These are phyloP conservation scores for Drosophila kikkawai DNA, from an alignment of 1,140 invertebrate species.

Conservation along the genomic window DNA sequence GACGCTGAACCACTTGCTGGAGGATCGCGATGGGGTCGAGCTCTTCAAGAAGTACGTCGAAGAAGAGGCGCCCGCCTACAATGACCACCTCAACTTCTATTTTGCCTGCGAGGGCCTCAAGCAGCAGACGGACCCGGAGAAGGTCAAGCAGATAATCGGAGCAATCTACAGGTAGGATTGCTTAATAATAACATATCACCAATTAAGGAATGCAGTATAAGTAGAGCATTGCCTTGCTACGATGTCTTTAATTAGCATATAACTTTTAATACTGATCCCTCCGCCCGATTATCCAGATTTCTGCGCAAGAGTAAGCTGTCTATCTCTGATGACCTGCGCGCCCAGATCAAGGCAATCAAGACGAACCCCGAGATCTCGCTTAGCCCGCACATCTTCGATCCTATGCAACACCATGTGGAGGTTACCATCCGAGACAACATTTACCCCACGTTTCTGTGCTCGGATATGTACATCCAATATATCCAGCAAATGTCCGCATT, in stretches of 20 bases:
- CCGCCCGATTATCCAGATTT: slow-evolving; percentile 86
- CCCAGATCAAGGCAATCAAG: slow-evolving; percentile 88
- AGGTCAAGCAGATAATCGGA: slow-evolving; percentile 91
- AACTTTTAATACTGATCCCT: neutral
- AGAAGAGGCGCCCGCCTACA: slow-evolving; percentile 91
- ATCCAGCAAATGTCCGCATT: slow-evolving; percentile 87
- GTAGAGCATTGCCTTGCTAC: neutral
- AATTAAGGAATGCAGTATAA: neutral
- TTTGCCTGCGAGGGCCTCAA: slow-evolving; percentile 96
- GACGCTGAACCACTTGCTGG: slow-evolving; percentile 91
- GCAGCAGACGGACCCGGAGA: slow-evolving; percentile 90
- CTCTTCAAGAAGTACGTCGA: slow-evolving; percentile 93
- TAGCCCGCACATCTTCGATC: slow-evolving; percentile 87
- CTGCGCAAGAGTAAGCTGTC: slow-evolving; percentile 93
- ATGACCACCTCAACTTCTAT: slow-evolving; percentile 94
- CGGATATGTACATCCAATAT: slow-evolving; percentile 95
- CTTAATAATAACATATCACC: neutral
- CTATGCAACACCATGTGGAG: slow-evolving; percentile 90
- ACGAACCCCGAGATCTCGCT: slow-evolving; percentile 87
- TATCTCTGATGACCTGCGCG: slow-evolving; percentile 91
- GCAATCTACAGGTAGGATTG: slow-evolving; percentile 90
- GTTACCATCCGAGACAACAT: slow-evolving; percentile 92
- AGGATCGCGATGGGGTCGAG: slow-evolving; percentile 93
- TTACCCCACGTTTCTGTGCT: slow-evolving; percentile 95
- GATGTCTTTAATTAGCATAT: neutral